phyloP scores from a whole-genome alignment of 2,888 invertebrate species.

The Troides oblongomaculatus region DNA sequence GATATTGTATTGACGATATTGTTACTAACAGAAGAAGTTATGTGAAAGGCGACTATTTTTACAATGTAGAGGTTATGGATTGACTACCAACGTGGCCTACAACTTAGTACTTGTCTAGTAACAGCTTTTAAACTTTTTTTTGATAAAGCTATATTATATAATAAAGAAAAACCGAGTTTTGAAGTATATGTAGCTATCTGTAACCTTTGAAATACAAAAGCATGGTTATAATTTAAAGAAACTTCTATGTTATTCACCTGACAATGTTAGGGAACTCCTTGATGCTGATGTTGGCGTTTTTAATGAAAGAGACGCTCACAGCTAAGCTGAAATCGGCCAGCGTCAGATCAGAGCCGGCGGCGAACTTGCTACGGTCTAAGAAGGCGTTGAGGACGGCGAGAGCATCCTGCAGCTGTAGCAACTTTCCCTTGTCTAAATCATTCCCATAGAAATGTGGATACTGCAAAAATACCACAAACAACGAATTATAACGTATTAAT shows the following conservation, averaged over 20 bases:
- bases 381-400: slow-evolving; percentile 81
- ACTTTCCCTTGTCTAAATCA: slow-evolving; percentile 81
- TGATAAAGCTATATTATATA: no score
- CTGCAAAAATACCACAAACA: slow-evolving; percentile 45
- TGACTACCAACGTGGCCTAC: no score
- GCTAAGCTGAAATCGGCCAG: slow-evolving; percentile 79
- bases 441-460: slow-evolving; percentile 82
- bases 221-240: no score
- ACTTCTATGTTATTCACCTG: slow-evolving; percentile 5
- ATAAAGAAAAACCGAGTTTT: no score
- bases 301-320: neutral
- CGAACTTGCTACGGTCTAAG: slow-evolving; percentile 80
- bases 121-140: no score
- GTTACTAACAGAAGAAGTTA: no score
- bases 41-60: no score
- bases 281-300: neutral
- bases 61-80: no score
- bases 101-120: no score
- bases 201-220: no score
- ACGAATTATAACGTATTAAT: no score
- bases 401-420: slow-evolving; percentile 80
- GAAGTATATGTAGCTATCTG: no score
- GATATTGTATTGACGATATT: neutral
- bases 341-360: slow-evolving; percentile 82
- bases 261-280: slow-evolving; percentile 17